Evolutionary conservation across 2,113 vertebrate species (phyloP).

Genomic region (Malurus melanocephalus): DNA sequence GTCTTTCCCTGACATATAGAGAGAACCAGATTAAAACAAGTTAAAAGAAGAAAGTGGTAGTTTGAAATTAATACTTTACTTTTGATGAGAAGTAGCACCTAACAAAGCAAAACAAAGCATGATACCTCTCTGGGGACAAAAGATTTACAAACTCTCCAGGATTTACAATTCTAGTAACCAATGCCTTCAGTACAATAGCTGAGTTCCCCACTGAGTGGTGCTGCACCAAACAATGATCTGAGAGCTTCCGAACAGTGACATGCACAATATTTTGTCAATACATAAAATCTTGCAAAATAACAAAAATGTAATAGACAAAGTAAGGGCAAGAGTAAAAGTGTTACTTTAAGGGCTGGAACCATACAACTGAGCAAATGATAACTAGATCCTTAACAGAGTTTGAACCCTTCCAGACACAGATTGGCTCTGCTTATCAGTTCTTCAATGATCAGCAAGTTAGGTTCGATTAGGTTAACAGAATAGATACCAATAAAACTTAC

Average conservation of each 20-base stretch:
- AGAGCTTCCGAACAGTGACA: neutral
- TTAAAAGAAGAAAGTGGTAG: neutral
- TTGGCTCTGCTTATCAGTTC: neutral
- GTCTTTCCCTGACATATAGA: conserved; percentile 82
- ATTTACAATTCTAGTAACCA: neutral
- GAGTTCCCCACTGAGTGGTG: neutral
- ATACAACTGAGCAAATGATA: neutral
- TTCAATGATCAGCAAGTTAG: neutral
- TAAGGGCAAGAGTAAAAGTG: neutral
- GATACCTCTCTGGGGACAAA: neutral
- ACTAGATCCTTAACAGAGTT: neutral
- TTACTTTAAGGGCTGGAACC: neutral
- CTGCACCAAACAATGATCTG: neutral
- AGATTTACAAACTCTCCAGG: neutral
- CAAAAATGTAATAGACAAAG: neutral
- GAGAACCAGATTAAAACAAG: neutral
- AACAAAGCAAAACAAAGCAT: neutral
- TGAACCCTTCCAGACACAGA: neutral
- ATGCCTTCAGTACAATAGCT: neutral
- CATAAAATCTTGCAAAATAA: neutral
- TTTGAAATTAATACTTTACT: neutral
- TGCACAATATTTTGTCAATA: neutral
- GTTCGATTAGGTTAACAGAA: neutral
- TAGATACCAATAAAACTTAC: neutral
- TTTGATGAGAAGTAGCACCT: neutral